Base-by-base conservation (phyloP, 2,797 vertebrate genomes). In the Kryptolebias ocellatus region DNA sequence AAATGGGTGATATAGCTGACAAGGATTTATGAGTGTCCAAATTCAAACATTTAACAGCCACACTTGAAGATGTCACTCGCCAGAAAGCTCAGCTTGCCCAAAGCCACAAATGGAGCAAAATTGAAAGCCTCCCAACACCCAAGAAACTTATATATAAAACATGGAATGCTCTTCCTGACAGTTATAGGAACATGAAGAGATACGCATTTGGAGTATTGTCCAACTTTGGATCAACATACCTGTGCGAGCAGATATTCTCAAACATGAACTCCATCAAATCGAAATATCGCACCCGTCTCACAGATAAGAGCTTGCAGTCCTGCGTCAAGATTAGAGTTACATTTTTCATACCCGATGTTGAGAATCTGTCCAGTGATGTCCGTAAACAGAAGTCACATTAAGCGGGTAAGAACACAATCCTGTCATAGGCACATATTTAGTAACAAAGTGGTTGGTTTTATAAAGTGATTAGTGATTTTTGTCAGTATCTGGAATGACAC, bases 161-260 rank as follows among this genome's bases (percentile, higher is more conserved):
- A 53, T 53, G 52, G 52, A 53, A 31, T 53, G 52, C 52, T 7
- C 3, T 53, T 53, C 52, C 28, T 31, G 52, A 53, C 28, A 53
- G 14, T 17, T 53, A 31, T 53, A 31, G 14, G 51, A 53, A 53
- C 51, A 53, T 53, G 52, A 31, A 53, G 5, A 53, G 1, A 53
- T 53, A 53, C 29, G 51, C 51, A 53, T 53, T 53, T 53, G 51
- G 28, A 34, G 52, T 53, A 17, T n/a, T 31, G 16, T 53, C 52
- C 52, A 53, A 31, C 2, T 53, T 54, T 18, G n/a, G 47, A 18
- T 44, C 42, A 44, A 44, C 42, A 44, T 44, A 44, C 18, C 18
- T 50, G 49, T 24, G 18, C 3, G 18, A 50, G 46, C 46, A 1
- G 18, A 20, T 50, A 20, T 50, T 50, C 49, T 50, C 9, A 50